These are phyloP conservation scores for Agonopterix heracliana DNA, from an alignment of 2,888 invertebrate species.

Conservation along the genomic window DNA sequence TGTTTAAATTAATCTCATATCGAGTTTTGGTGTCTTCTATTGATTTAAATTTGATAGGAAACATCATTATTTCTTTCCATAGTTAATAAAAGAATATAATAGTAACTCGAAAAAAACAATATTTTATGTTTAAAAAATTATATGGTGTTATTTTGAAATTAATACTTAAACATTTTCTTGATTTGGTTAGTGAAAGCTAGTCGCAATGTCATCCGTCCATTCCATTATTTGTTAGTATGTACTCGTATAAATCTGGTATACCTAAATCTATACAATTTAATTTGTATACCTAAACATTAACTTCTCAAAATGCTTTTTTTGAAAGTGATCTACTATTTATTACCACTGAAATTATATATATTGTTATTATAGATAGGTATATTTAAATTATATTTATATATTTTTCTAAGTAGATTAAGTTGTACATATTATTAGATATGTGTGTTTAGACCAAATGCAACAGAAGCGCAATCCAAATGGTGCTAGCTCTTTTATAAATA, in stretches of 20 bases:
- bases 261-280: too few relatives aligned
- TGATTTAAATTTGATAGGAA: slow-evolving; percentile 8
- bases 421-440: too few relatives aligned
- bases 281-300: too few relatives aligned
- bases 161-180: too few relatives aligned
- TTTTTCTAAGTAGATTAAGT: too few relatives aligned
- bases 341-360: not conserved
- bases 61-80: slow-evolving; percentile 2
- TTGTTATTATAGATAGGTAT: not conserved
- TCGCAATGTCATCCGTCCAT: slow-evolving; percentile 24
- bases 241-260: too few relatives aligned
- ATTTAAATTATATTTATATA: too few relatives aligned
- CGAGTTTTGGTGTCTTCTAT: slow-evolving; percentile 4
- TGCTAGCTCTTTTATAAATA: slow-evolving; percentile 32
- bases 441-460: slow-evolving; percentile 22
- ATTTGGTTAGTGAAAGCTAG: slow-evolving; percentile 37
- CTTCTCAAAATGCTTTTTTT: too few relatives aligned
- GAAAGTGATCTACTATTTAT: not conserved
- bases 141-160: too few relatives aligned
- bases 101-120: not conserved
- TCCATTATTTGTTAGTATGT: too few relatives aligned
- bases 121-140: not conserved
- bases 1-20: not conserved
- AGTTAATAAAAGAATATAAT: not conserved
- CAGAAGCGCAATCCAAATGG: slow-evolving; percentile 48